Evolutionary conservation across 2,113 vertebrate genomes (phyloP), one percentile per base, ranked within the genome.

Genomic region (Stegastes partitus): DNA sequence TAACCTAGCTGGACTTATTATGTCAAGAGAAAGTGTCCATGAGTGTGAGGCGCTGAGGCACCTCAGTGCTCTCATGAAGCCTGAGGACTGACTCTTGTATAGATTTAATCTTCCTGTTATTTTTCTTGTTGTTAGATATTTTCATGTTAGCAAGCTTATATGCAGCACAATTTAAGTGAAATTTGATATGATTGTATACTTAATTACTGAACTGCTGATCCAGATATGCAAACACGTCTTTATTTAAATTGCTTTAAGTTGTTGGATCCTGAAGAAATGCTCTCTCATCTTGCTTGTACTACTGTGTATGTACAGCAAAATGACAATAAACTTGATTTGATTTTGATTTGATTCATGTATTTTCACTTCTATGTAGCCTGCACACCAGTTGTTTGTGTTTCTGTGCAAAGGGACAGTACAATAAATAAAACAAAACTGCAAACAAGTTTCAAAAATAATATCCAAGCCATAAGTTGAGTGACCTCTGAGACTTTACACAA

Each of bases 1-100:
- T 90, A 92, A 92, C 81, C 64, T 74, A 59, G 67, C 78, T 81
- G 87, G 58, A 91, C 89, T 89, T 87, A 85, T 91, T 87, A 83
- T 88, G 85, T 90, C 86, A 91, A 72, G 61, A 80, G 58, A 83
- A 81, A 79, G 79, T 89, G 62, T 69, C 78, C 16, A 11, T 77
- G 83, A 84, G 34, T 74, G 65, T 68, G 4, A 78, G 14, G 42
- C 58, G 56, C 59, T 86, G 67, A 87, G 77, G 71, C 68, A 37
- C 69, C 57, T 55, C 19, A 2, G 61, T 45, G 19, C 26, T 18
- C 23, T 68, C 63, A 39, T 61, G 14, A 72, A 58, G 31, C 26
- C n/a, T 23, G 26, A 50, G 68, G 54, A n/a, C 75, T 77, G 53
- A n/a, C 75, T 77, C 34, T 14, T 42, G 53, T 45, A 23, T 55